A percentile compares a stretch with the other conserved stretches of the same genome.
These are phyloP conservation scores for Yponomeuta sedellus DNA, from an alignment of 2,888 invertebrate genomes.

Conservation along the genomic window DNA sequence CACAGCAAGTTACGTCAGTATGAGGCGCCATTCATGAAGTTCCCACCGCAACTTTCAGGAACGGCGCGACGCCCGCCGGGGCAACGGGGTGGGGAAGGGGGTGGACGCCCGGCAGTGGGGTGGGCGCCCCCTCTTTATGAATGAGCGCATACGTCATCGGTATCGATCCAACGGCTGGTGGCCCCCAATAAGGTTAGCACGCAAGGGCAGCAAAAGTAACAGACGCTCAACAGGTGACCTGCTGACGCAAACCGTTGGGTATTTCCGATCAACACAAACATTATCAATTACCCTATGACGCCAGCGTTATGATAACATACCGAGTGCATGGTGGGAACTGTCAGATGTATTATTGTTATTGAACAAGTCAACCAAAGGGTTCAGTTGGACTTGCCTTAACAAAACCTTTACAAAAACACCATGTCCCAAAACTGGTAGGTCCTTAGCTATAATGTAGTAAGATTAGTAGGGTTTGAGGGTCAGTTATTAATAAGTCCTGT, in stretches of 20 bases:
- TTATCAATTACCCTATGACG: slow-evolving; percentile 50
- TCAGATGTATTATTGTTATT: too few species aligned
- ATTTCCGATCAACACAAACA: slow-evolving; percentile 37
- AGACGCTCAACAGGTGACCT: slow-evolving; percentile 61
- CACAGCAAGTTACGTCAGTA: slow-evolving; percentile 15
- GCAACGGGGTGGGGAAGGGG: slow-evolving; percentile 19
- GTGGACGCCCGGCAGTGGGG: slow-evolving; percentile 26
- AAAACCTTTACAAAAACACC: too few species aligned
- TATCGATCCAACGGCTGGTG: slow-evolving; percentile 50
- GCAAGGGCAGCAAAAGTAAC: slow-evolving; percentile 51
- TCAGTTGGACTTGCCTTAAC: too few species aligned
- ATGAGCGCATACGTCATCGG: slow-evolving; percentile 71
- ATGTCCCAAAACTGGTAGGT: too few species aligned
- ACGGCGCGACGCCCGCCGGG: slow-evolving; percentile 19
- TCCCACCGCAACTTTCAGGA: slow-evolving; percentile 35
- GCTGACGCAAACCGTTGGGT: slow-evolving; percentile 50
- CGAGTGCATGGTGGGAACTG: not conserved
- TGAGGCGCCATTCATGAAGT: slow-evolving; percentile 59
- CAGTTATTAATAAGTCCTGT: too few species aligned
- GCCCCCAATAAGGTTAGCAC: slow-evolving; percentile 54
- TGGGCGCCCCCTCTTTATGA: slow-evolving; percentile 62
- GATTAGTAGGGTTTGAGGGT: too few species aligned
- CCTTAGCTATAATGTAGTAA: too few species aligned
- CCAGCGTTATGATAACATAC: slow-evolving; percentile 30
- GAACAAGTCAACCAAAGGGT: too few species aligned